Base-by-base conservation (phyloP, 2,113 vertebrate genomes). In the Calidris pygmaea region DNA sequence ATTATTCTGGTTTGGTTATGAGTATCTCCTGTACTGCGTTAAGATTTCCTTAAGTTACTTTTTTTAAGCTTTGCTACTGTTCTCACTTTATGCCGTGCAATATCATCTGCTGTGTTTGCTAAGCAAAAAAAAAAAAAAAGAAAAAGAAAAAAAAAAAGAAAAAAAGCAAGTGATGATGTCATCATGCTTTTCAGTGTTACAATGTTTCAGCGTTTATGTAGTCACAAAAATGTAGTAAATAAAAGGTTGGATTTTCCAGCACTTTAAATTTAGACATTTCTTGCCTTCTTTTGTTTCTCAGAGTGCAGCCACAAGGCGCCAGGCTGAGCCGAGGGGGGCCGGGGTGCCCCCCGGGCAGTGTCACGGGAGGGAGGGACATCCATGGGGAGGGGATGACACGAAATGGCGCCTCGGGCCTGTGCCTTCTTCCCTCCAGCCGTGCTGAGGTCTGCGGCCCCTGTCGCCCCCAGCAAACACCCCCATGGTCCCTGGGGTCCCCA, bases 51-150 rank as follows among this genome's bases (percentile, higher is more conserved):
- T 98, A 87, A 74, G 87, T 96, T 97, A 81, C 95, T 96, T 94
- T 94, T 97, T 98, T 98, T 95, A 97, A 98, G 98, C 98, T 99
- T 99, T 98, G 98, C 98, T 98, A 98, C 98, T 99, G 98, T 99
- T 98, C 98, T 99, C 97, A 97, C 98, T 99, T 98, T 98, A 99
- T 98, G 98, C 98, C 97, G 98, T 99, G 98, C 99, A 99, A 99
- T 99, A 99, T 99, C 99, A 99, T 99, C 99, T 98, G 98, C 99
- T 99, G 99, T 99, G 99, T 99, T 99, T 99, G 99, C 99, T 98
- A 99, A 99, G 98, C 98, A 99, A 99, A 98, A 98, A 98, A 97
- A 88, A 96, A 97, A 98, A 96, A 87, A 43, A 10, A 18, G 37
- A 4, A 27, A 98, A 98, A 83, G 95, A 98, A 97, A 85, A 16